Base-by-base conservation (phyloP, 2,113 vertebrate species). In the Fregata magnificens region DNA sequence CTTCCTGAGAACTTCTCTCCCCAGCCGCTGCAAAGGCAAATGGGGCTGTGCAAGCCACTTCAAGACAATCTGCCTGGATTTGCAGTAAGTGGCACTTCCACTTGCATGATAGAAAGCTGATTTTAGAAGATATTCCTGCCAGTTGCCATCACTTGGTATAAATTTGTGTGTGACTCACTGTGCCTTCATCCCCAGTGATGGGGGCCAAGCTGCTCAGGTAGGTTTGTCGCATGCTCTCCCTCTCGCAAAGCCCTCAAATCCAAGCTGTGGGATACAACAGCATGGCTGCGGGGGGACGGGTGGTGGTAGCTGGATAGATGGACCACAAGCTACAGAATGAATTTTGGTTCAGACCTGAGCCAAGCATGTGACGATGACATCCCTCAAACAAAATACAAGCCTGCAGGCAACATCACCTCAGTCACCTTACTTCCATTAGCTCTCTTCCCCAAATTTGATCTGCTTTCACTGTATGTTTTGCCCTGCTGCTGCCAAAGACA, bases 251-350 rank as follows among this genome's bases (percentile, higher is more conserved):
- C 7, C 16, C 34, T 47, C 40, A 29, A 11, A 56, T 70, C 16
- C 34, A 45, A 63, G 38, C 15, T 31, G 5, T 15, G 16, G 62
- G 14, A 55, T 26, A 36, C 32, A 26, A 21, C 7, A 67, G 4
- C 20, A n/a, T 56, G 47, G 25, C 28, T 81, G 31, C 4, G 6
- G 16, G 2, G 16, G 34, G 10, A 7, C 7, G 16, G 0, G 0
- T n/a, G n/a, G n/a, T n/a, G n/a, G n/a, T 34, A 61, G 26, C 6
- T 86, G 34, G 11, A 32, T 4, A 32, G 44, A 47, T 4, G 22
- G 28, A 52, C 25, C 32, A 66, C 31, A 71, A 45, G 40, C 13
- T 53, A 25, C 14, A 65, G 16, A 21, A 31, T 6, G 66, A 78
- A 70, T 82, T 58, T 22, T 13, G 20, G 14, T 73, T 66, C 40